Percentiles rank a stretch among this genome's conserved stretches.
Evolutionary conservation across 1,140 invertebrate genomes (phyloP).

Genomic region (Thalassaphorura encarpata): DNA sequence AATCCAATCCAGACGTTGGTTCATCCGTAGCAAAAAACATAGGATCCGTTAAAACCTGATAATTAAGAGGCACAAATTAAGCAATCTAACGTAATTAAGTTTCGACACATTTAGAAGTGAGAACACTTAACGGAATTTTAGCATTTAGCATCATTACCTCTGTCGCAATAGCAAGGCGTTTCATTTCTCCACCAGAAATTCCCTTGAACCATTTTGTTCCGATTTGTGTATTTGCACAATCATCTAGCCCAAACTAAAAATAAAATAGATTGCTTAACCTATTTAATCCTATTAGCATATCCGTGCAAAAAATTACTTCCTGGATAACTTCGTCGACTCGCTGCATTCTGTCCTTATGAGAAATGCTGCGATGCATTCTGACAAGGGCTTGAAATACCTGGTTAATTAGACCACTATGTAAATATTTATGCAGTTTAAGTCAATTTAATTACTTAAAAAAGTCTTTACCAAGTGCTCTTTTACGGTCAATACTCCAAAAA

Average conservation of each 20-base stretch:
- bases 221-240: slow-evolving; percentile 77
- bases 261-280: too few relatives aligned
- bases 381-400: slow-evolving; percentile 85
- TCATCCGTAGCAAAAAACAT: slow-evolving; percentile 93
- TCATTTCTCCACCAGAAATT: slow-evolving; percentile 89
- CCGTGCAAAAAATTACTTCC: too few relatives aligned
- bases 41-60: slow-evolving; percentile 87
- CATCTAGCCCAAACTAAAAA: slow-evolving; percentile 62
- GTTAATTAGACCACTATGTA: too few relatives aligned
- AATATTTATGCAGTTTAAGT: too few relatives aligned
- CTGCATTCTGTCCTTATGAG: slow-evolving; percentile 59
- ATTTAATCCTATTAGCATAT: too few relatives aligned
- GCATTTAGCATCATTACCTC: too few relatives aligned
- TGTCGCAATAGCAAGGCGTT: slow-evolving; percentile 84
- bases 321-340: slow-evolving; percentile 80
- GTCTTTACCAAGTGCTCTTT: slow-evolving; percentile 78
- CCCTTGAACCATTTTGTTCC: slow-evolving; percentile 77
- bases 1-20: slow-evolving; percentile 80
- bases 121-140: too few relatives aligned
- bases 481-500: slow-evolving; percentile 83
- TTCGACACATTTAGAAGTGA: too few relatives aligned
- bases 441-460: too few relatives aligned
- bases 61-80: too few relatives aligned
- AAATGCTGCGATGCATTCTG: slow-evolving; percentile 73
- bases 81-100: too few relatives aligned